A percentile compares a stretch with the other conserved stretches of the same genome.
These are phyloP conservation scores for Eublepharis macularius DNA, from an alignment of 2,113 vertebrate species.

Conservation along the genomic window DNA sequence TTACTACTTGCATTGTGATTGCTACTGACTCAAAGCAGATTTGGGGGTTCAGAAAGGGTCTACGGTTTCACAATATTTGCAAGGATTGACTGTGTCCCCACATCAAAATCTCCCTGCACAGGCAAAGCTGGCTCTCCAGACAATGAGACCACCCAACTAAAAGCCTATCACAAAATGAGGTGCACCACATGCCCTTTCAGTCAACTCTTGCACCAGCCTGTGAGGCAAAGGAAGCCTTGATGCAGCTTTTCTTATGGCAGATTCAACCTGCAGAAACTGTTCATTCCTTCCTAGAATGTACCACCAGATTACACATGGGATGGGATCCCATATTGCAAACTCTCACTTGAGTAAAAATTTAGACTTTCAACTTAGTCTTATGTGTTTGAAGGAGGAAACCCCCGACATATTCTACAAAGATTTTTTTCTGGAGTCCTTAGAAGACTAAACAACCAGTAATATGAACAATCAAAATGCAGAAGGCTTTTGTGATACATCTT, in stretches of 20 bases:
- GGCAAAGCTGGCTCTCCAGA: neutral
- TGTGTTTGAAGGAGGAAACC: neutral
- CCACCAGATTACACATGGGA: neutral
- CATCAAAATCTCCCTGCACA: neutral
- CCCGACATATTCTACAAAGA: too few relatives aligned
- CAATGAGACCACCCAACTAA: neutral
- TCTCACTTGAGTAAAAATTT: neutral
- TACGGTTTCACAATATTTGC: neutral
- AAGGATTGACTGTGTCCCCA: neutral
- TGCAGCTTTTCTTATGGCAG: neutral
- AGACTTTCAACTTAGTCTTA: neutral
- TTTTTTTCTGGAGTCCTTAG: neutral
- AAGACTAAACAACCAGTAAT: neutral
- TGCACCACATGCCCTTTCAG: neutral
- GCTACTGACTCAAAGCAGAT: neutral
- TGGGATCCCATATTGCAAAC: neutral
- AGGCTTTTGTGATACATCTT: neutral
- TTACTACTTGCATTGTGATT: neutral
- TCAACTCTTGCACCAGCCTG: neutral
- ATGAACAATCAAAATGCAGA: neutral
- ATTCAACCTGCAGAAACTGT: neutral
- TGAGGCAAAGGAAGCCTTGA: neutral
- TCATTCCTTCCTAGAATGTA: neutral
- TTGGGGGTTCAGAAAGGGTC: neutral
- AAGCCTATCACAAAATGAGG: neutral